Evolutionary conservation across 1,140 invertebrate genomes (phyloP).

Genomic region (Theocolax elegans): DNA sequence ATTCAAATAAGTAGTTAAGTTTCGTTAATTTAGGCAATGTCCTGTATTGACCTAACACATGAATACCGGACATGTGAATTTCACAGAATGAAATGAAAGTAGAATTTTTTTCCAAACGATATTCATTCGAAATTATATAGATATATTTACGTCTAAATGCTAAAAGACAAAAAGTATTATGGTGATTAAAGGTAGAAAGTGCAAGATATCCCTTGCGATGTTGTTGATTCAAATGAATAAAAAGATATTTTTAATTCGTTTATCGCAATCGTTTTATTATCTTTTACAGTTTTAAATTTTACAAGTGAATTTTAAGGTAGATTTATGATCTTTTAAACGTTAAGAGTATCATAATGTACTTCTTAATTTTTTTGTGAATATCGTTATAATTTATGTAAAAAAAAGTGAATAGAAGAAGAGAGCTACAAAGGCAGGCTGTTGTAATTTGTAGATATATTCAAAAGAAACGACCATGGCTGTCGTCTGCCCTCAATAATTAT

Average conservation of each 20-base stretch:
- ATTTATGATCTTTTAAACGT: conserved; percentile 17
- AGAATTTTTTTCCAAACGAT: conserved; percentile 24
- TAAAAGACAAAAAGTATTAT: conserved; percentile 34
- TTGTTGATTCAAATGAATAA: conserved; percentile 19
- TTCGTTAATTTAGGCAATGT: conserved; percentile 31
- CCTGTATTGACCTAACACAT: conserved; percentile 1
- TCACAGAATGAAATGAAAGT: conserved; percentile 8
- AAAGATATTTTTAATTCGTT: conserved; percentile 31
- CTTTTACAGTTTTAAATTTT: conserved; percentile 27
- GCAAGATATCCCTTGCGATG: too few species aligned
- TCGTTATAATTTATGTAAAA: conserved; percentile 39
- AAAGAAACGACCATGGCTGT: conserved; percentile 26
- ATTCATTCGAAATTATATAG: conserved; percentile 23
- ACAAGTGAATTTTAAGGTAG: conserved; percentile 17
- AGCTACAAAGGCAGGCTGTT: conserved; percentile 39
- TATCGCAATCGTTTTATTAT: conserved; percentile 20
- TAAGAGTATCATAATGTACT: conserved; percentile 24
- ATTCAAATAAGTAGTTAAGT: conserved; percentile 32
- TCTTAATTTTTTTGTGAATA: conserved; percentile 35
- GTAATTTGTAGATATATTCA: conserved; percentile 44
- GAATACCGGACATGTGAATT: conserved; percentile 8
- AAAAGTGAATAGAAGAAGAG: conserved; percentile 27
- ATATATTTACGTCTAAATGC: neutral
- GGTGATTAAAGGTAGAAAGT: too few species aligned
- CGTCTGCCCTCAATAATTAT: conserved; percentile 41